Evolutionary conservation across 2,888 invertebrate species (phyloP), one percentile per base, ranked within the genome.

Genomic region (Meiosimyza decipiens): DNA sequence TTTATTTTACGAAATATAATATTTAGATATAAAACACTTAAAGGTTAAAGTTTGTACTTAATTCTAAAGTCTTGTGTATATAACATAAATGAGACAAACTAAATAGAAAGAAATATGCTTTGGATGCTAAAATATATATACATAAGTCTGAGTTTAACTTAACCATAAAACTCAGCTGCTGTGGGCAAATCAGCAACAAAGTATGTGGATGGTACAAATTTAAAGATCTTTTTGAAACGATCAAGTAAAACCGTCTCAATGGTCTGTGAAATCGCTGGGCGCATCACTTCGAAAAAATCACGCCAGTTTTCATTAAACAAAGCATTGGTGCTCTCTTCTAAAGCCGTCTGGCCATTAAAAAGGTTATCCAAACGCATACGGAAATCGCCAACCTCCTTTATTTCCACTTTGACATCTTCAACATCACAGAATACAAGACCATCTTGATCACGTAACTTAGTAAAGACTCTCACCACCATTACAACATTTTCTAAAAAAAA

Each of bases 261-360:
- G 3, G 92, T 92, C 82, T 90, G 90, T 1, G 90, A 88, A 75
- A 92, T 84, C 78, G 92, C 91, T 62, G 92, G 92, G 77, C 91
- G 89, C 71, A 92, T 84, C 1, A 92, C 90, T 80, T 92, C 92
- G 0, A 91, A 90, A 0, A 92, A 90, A 54, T 91, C 90, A 40
- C 90, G 88, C 92, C 92, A 92, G 81, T 92, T 92, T 47, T 90
- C 90, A 82, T 92, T 92, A 76, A 92, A 87, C 81, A 92, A 91
- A 6, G 90, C 89, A 79, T 92, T 92, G 9, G 92, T 92, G 79
- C 91, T 91, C 66, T 92, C 91, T 89, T 92, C 92, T 40, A 82
- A 74, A 6, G 79, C 78, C 72, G 67, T 72, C 13, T 80, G 79
- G 70, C 82, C 82, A n/a, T 77, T 76, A 80, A 92, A 92, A 60